Evolutionary conservation across 23 tunicate species (phyloP), one percentile per base, ranked within the genome.

Genomic region (Ascidia mentula): DNA sequence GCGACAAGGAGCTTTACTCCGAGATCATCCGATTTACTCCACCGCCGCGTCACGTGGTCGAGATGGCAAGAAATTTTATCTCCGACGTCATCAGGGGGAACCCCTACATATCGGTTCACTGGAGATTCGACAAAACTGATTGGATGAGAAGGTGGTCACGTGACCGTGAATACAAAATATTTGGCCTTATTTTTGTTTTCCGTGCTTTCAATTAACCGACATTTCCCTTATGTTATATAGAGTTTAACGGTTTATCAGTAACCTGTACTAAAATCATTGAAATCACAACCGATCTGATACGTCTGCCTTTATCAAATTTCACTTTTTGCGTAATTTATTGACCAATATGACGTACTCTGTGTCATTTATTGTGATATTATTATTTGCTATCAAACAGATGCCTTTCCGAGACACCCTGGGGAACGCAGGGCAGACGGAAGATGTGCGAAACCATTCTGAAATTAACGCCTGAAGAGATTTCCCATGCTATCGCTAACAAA

Each of bases 111-210:
- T 34, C 82, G 33, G 88, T 84, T 7, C 88, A 84, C 34, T 84
- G 88, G 88, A 77, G 88, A 53, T 84, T 75, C 73, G 82, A 84
- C 60, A 76, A 42, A 39, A 34, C 34, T 13, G 88, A 84, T 42
- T 84, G 88, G 88, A 84, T 76, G 88, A 84, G 78, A 69, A 76
- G 88, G 88, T 84, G 8, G 34, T 53, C 65, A 53, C 65, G 65
- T 53, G 65, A 9, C 53, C 15, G 53, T 42, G 15, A 15, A 42
- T 42, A n/a, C n/a, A n/a, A n/a, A n/a, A n/a, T n/a, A n/a, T n/a
- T n/a, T n/a, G n/a, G n/a, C n/a, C n/a, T n/a, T n/a, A n/a, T n/a
- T n/a, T n/a, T n/a, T n/a, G n/a, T n/a, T n/a, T n/a, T n/a, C n/a
- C n/a, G n/a, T n/a, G n/a, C n/a, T n/a, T n/a, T n/a, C n/a, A n/a